Base-by-base conservation (phyloP, 2,888 invertebrate genomes). In the Drosophila cracens region DNA sequence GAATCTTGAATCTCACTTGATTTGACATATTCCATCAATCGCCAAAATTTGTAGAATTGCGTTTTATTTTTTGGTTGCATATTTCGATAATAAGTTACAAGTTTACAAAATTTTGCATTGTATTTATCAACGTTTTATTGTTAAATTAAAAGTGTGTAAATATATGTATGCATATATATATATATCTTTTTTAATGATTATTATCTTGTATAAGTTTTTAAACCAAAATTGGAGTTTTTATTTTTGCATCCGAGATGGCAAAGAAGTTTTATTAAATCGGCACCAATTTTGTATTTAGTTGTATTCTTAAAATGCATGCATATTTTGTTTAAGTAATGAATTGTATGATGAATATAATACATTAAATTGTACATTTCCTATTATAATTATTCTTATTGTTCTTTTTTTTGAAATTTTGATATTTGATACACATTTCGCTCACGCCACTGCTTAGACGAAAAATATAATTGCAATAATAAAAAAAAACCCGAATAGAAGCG, bases 191-290 rank as follows among this genome's bases (percentile, higher is more conserved):
- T 6, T 57, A 31, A 40, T 43, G 59, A 73, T 62, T 40, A 68
- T 72, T 70, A 64, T 79, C 60, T 36, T 48, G n/a, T 43, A 52
- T 88, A 81, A 81, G 84, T 86, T 82, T 70, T 72, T 62, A 54
- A 74, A 87, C 79, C 79, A 87, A 89, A 87, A 87, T 74, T 89
- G 64, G 72, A 79, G 76, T 51, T 71, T 65, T 62, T 59, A 69
- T 58, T 63, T 85, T 78, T 74, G 81, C 88, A 83, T 87, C 86
- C 65, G 88, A 83, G 83, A 83, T 84, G 82, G 76, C 79, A 79
- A 71, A 46, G 25, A 54, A 40, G 51, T 72, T 57, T 34, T 52
- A 43, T 63, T 57, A 51, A 33, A 59, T 27, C 11, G 13, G 1
- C 52, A 54, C 31, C 36, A 54, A 61, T 54, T 60, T 63, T 68